Conservation (phyloP, 2,113 vertebrate species). For the Scortum barcoo region DNA sequence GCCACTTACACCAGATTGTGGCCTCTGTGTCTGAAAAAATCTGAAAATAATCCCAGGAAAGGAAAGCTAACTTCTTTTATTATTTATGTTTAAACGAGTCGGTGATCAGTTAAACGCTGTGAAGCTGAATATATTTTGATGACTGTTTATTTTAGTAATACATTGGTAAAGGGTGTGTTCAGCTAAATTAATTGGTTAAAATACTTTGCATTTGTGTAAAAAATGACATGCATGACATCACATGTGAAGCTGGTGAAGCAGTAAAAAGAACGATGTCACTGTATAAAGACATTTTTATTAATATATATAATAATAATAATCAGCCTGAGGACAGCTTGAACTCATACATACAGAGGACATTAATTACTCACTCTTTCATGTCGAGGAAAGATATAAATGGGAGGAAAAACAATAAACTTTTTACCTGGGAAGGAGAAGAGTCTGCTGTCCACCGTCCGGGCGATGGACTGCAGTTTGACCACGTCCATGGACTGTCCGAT, state of each 20-base stretch:
- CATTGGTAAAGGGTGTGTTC: too few species aligned
- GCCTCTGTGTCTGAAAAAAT: neutral
- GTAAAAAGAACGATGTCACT: too few species aligned
- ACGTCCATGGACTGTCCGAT: conserved; percentile 97
- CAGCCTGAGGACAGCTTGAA: too few species aligned
- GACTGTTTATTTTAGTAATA: neutral
- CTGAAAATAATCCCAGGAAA: neutral
- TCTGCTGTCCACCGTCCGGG: conserved; percentile 95
- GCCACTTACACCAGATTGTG: too few species aligned
- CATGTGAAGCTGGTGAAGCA: too few species aligned
- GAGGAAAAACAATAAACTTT: neutral
- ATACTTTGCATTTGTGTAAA: too few species aligned
- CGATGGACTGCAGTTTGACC: conserved; percentile 96
- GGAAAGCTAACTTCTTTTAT: neutral
- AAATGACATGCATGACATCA: too few species aligned
- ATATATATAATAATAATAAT: too few species aligned
- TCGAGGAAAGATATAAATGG: neutral
- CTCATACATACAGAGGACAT: too few species aligned
- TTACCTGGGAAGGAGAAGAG: conserved; percentile 97
- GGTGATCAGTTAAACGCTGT: too few species aligned
- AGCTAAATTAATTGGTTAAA: too few species aligned
- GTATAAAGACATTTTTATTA: too few species aligned
- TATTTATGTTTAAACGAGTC: neutral
- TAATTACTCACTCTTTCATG: neutral
- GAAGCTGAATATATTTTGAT: neutral